phyloP scores from a whole-genome alignment of 2,797 vertebrate genomes.

The Mormyrops boulengeri region DNA sequence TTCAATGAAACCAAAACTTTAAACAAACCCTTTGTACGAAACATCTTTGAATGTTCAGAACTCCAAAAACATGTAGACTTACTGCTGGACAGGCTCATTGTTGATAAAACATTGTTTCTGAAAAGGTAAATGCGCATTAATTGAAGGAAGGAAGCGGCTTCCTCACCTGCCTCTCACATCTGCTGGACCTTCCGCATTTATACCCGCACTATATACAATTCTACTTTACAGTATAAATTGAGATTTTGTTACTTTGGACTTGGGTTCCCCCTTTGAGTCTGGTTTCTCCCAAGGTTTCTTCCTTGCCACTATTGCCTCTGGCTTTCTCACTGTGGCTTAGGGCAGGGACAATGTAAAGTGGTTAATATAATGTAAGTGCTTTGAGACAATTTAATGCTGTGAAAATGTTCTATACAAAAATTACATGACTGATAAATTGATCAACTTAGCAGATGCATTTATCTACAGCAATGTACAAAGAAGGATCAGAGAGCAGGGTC shows the following conservation, averaged over 20 bases:
- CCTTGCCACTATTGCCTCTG: background rate
- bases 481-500: background rate
- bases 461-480: background rate
- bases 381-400: background rate
- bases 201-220: background rate
- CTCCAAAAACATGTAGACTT: background rate
- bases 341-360: conserved; percentile 19
- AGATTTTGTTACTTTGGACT: background rate
- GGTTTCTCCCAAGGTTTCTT: background rate
- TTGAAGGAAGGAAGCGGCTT: background rate
- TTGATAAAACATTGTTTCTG: conserved; percentile 41
- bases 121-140: conserved; percentile 42
- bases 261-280: background rate
- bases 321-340: background rate
- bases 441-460: conserved; percentile 2
- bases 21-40: conserved; percentile 46
- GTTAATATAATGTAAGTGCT: background rate
- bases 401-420: background rate
- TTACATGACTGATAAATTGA: conserved; percentile 36
- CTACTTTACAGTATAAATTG: background rate
- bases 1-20: conserved; percentile 28
- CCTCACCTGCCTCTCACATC: background rate
- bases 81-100: conserved; percentile 51
- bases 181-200: background rate
- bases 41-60: conserved; percentile 16